Evolutionary conservation across 2,888 invertebrate genomes (phyloP).

Genomic region (Conus canariensis): DNA sequence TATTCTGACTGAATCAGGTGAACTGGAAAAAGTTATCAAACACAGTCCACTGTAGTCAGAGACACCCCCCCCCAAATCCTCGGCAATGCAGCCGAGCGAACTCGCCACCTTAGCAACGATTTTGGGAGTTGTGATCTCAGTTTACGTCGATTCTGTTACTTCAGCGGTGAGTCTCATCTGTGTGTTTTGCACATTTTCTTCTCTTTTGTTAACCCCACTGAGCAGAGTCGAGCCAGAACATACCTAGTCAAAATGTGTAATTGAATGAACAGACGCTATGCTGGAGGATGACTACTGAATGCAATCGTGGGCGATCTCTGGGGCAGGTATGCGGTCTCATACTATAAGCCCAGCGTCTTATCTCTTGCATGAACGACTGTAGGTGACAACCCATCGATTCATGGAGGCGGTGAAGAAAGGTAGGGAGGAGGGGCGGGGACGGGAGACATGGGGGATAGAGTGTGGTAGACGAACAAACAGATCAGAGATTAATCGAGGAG

Average conservation of each 20-base stretch:
- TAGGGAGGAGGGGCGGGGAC: no score
- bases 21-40: not conserved
- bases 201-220: not conserved
- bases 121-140: constrained; percentile 48
- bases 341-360: no score
- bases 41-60: not conserved
- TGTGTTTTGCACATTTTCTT: not conserved
- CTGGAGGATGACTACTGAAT: no score
- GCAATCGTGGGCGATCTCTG: no score
- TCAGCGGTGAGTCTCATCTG: constrained; percentile 55
- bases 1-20: not conserved
- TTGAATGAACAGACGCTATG: no score
- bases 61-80: constrained; percentile 12
- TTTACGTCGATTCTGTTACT: constrained; percentile 52
- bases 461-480: not conserved
- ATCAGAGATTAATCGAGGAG: not conserved
- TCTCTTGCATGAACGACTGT: not conserved
- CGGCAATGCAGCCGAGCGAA: constrained; percentile 49
- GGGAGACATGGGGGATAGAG: no score
- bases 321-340: no score
- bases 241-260: no score
- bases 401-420: no score
- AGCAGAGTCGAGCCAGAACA: no score
- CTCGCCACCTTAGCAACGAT: constrained; percentile 46
- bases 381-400: no score